Evolutionary conservation across 1,140 invertebrate species (phyloP), one percentile per base, ranked within the genome.

Genomic region (Sweltsa coloradensis): DNA sequence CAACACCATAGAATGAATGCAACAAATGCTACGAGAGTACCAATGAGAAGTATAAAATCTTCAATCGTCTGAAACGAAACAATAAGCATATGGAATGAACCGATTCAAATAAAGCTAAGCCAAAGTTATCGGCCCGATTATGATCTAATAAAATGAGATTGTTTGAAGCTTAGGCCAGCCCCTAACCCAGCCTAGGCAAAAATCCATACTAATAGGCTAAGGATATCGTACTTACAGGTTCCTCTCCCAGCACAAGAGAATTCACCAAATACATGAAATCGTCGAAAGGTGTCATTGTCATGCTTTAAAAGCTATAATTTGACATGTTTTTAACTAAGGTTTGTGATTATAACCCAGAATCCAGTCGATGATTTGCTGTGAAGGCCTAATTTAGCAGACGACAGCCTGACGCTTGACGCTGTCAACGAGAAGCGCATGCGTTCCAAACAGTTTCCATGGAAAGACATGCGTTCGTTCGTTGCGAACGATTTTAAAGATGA

Each of bases 1-100:
- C 74, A 77, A 55, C 74, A 77, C 74, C 74, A 77, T 9, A 77
- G 56, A 23, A 77, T 67, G 56, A 77, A 77, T 9, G 74, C 74
- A 43, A 77, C 65, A 57, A 76, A 77, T 26, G 74, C 74, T 41
- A 77, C 74, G 49, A 75, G 57, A 11, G 75, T 76, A n/a, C 75
- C 75, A 49, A 76, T 63, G 24, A 76, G 61, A 25, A 76, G 57
- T 45, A 77, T 76, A 45, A 76, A 75, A 60, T 77, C 74, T 62
- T 77, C 74, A 43, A 76, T 70, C 7, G 72, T 72, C 74, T 76
- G 59, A 23, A 63, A 64, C 46, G 49, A 43, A 48, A 53, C 29
- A 53, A 47, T 29, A 3, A 13, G n/a, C 41, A 44, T 9, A 37
- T 31, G 11, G 9, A 24, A 26, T 44, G 3, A 26, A 11, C 5